phyloP scores from a whole-genome alignment of 1,140 invertebrate genomes.

The Radopholus similis region DNA sequence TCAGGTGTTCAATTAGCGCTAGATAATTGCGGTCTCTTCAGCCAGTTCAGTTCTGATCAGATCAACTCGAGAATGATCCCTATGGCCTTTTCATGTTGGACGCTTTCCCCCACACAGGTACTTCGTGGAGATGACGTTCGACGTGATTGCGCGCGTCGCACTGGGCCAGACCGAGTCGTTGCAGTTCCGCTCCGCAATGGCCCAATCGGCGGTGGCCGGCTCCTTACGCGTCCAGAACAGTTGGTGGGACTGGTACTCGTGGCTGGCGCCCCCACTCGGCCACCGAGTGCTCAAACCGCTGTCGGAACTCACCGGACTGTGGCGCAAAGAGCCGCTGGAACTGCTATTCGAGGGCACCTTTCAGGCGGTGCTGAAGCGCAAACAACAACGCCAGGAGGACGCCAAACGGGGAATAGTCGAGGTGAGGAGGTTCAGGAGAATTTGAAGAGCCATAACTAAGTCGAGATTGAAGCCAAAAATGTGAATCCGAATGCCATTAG shows the following conservation, averaged over 20 bases:
- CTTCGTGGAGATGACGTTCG: constrained; percentile 51
- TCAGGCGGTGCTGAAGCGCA: neutral
- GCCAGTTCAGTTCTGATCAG: no score
- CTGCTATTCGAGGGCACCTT: neutral
- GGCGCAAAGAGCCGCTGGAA: neutral
- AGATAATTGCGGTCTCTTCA: no score
- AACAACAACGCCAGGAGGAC: neutral
- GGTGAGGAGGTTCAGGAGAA: no score
- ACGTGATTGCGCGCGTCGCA: constrained; percentile 46
- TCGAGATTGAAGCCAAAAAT: no score
- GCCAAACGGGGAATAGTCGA: no score
- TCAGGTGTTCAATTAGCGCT: no score
- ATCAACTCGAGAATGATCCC: no score
- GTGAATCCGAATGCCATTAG: no score
- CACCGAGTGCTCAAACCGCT: neutral
- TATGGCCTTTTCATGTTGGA: no score
- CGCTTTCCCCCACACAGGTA: no score
- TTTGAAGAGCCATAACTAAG: no score
- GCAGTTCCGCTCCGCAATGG: constrained; percentile 36
- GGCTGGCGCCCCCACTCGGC: constrained; percentile 5
- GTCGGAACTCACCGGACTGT: neutral
- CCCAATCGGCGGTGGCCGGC: neutral
- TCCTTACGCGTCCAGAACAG: constrained; percentile 3
- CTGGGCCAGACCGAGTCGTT: constrained; percentile 42
- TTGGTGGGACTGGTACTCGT: constrained; percentile 3